Conservation (phyloP, 2,113 vertebrate species). For the Nibea albiflora region DNA sequence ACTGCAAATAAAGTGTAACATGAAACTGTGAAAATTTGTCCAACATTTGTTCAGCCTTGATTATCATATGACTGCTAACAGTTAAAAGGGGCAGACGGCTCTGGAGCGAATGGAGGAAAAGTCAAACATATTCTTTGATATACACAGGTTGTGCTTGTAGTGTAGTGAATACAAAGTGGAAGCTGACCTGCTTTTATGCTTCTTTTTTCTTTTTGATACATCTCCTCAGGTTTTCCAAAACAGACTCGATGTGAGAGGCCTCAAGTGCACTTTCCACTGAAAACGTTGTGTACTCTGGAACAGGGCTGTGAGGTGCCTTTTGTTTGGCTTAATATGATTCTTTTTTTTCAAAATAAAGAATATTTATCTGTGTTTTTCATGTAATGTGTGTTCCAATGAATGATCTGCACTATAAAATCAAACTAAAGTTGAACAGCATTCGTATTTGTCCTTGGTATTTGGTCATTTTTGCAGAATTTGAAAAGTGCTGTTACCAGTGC, state of each 20-base stretch:
- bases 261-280: slow-evolving; percentile 7
- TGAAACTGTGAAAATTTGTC: neutral
- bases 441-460: neutral
- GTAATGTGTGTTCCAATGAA: too few species aligned
- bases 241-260: slow-evolving; percentile 10
- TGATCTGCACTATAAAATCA: too few species aligned
- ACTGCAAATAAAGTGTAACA: neutral
- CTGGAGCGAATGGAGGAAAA: neutral
- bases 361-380: neutral
- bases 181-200: slow-evolving; percentile 2
- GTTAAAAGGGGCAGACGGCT: neutral
- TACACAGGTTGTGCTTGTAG: slow-evolving; percentile 5
- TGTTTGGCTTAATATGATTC: neutral
- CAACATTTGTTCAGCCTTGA: neutral
- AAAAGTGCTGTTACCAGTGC: too few species aligned
- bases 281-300: neutral
- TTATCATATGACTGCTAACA: neutral
- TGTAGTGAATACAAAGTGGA: neutral
- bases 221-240: slow-evolving; percentile 5
- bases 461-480: neutral
- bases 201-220: neutral
- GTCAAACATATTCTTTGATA: slow-evolving; percentile 4
- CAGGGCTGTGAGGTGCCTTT: neutral
- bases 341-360: neutral
- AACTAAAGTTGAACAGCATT: too few species aligned